These are phyloP conservation scores for Bombus soroeensis DNA, from an alignment of 1,140 invertebrate genomes.

Conservation along the genomic window DNA sequence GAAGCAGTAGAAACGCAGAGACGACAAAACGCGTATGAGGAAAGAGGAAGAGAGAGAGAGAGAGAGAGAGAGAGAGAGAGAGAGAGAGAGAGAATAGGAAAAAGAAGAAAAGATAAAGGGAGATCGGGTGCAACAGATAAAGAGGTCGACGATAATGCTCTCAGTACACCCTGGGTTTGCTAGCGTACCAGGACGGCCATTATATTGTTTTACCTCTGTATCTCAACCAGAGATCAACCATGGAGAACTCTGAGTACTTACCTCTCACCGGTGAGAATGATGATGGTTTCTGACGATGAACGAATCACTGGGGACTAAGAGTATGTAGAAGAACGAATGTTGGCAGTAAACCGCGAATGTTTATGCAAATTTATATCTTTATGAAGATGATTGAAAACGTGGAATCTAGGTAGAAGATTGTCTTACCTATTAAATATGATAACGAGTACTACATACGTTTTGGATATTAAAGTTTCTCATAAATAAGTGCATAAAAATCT, in stretches of 20 bases:
- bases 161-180: conserved; percentile 57
- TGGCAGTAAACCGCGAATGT: too few species aligned
- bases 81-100: conserved; percentile 28
- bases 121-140: conserved; percentile 70
- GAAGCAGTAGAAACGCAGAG: conserved; percentile 2
- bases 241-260: conserved; percentile 8
- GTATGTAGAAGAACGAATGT: background rate
- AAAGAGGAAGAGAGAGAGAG: background rate
- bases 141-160: conserved; percentile 73
- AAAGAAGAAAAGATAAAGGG: conserved; percentile 20
- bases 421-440: too few species aligned
- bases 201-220: conserved; percentile 71
- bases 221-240: conserved; percentile 61
- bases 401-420: too few species aligned
- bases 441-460: too few species aligned
- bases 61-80: conserved; percentile 10
- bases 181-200: conserved; percentile 59
- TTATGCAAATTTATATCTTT: too few species aligned
- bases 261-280: conserved; percentile 18
- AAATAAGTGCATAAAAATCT: too few species aligned
- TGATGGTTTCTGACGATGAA: background rate
- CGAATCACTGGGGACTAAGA: conserved; percentile 44
- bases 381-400: too few species aligned
- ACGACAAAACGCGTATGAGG: background rate
- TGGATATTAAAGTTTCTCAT: too few species aligned